Percentiles rank a stretch among this genome's conserved stretches.
These are phyloP conservation scores for Adelosebastes latens DNA, from an alignment of 2,797 vertebrate genomes.

Conservation along the genomic window DNA sequence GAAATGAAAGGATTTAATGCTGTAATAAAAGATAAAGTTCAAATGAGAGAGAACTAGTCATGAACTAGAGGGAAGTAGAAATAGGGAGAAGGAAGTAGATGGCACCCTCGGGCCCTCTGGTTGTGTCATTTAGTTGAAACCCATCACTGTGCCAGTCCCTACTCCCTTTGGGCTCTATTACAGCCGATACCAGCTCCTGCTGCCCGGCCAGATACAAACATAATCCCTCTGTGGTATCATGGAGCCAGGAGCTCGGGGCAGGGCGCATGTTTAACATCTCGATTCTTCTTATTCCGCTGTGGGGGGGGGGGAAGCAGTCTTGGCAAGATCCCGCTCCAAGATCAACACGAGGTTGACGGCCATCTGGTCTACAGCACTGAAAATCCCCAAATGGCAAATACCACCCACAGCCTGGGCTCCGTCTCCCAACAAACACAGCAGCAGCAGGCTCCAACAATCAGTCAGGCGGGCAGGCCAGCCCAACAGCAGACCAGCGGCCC, in stretches of 20 bases:
- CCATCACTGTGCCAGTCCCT: constrained; percentile 34
- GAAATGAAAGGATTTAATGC: neutral
- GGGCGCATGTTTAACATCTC: constrained; percentile 70
- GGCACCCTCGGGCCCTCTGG: constrained; percentile 18
- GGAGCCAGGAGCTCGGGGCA: constrained; percentile 55
- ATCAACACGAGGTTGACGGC: constrained; percentile 74
- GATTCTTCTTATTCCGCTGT: constrained; percentile 55
- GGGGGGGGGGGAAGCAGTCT: constrained; percentile 13
- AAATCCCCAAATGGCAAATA: constrained; percentile 66
- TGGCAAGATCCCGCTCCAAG: constrained; percentile 60
- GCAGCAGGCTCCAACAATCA: constrained; percentile 35
- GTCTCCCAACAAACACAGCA: constrained; percentile 42
- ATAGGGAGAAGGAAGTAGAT: neutral
- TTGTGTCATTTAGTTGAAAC: constrained; percentile 34
- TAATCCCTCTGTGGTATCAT: constrained; percentile 54
- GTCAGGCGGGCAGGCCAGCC: constrained; percentile 29
- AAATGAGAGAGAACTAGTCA: neutral
- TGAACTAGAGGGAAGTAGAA: neutral
- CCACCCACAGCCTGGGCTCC: constrained; percentile 56
- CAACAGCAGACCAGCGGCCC: constrained; percentile 1
- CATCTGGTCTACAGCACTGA: constrained; percentile 66
- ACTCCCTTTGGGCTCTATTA: constrained; percentile 54
- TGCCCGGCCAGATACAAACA: constrained; percentile 47
- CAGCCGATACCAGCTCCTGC: constrained; percentile 37
- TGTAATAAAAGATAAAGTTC: neutral